Base-by-base conservation (phyloP, 1,140 invertebrate genomes). In the Papilio polyxenes region DNA sequence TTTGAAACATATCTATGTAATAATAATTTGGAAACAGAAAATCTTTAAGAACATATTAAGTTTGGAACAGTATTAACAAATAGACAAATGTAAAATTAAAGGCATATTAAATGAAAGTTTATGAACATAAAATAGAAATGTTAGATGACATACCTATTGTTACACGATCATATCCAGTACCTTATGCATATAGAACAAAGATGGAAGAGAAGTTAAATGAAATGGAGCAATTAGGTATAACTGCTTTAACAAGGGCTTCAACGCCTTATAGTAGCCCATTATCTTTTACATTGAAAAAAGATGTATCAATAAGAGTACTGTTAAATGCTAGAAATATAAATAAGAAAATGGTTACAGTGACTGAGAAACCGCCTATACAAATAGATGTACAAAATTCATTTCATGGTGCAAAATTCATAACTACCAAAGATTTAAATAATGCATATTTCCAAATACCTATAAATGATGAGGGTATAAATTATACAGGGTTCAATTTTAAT, bases 371-470 rank as follows among this genome's bases (percentile, higher is more conserved):
- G 7, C 81, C 86, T 0, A 23, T 87, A 17, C 85, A 87, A 51
- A 80, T 87, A 48, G 90, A 91, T 79, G 62, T 92, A 6, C 65
- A 92, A 37, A 86, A 87, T 78, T 80, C 82, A 11, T 89, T 87
- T 82, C 51, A 86, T 65, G 83, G 83, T 2, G 81, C 69, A 9
- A 85, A 87, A n/a, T 89, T 75, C 81, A 86, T 92, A 49, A 87
- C 87, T 7, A 84, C 84, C 10, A 82, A 92, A 2, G 91, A 92
- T 82, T 80, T 93, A 51, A 87, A 85, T 17, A 87, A 86, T 74
- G 88, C 87, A 1, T 94, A 94, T 92, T 92, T 92, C 84, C 92
- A 92, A 82, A 87, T 92, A 15, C 85, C 87, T 0, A 80, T 92
- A 23, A 78, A 65, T 7, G 48, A 81, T 62, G 79, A 88, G 3